These are phyloP conservation scores for Troglohyphantes excavatus DNA, from an alignment of 2,888 invertebrate genomes.

Conservation along the genomic window DNA sequence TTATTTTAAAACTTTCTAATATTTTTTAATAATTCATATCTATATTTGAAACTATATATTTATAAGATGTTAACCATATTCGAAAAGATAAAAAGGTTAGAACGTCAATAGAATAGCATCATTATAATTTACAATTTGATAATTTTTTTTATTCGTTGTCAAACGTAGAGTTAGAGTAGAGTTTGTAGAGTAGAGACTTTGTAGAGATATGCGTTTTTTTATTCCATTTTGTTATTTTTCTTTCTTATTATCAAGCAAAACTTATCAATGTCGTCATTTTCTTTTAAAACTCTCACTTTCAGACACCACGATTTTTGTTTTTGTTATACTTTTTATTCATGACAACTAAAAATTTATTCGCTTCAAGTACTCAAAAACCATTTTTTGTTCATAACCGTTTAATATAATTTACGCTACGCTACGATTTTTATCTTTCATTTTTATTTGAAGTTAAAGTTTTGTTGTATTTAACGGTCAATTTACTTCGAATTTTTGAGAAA, in stretches of 20 bases:
- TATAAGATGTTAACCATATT: too few relatives aligned
- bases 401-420: not conserved
- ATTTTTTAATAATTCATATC: too few relatives aligned
- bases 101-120: too few relatives aligned
- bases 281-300: constrained; percentile 21
- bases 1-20: too few relatives aligned
- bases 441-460: constrained; percentile 17
- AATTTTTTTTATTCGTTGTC: too few relatives aligned
- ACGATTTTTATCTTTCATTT: not conserved
- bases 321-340: constrained; percentile 30
- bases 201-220: too few relatives aligned
- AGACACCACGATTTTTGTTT: constrained; percentile 23
- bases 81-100: too few relatives aligned
- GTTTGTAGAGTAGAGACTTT: too few relatives aligned
- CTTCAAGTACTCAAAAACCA: constrained; percentile 36
- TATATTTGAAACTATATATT: too few relatives aligned
- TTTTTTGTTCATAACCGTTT: constrained; percentile 3
- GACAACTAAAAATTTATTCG: constrained; percentile 48
- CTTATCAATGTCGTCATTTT: constrained; percentile 50
- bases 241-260: constrained; percentile 27
- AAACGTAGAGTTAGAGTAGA: too few relatives aligned
- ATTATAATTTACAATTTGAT: too few relatives aligned
- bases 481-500: constrained; percentile 46
- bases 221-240: not conserved
- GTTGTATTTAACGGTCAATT: constrained; percentile 67